A percentile compares a stretch with the other conserved stretches of the same genome.
Conservation (phyloP, 2,113 vertebrate genomes). For the Struthio camelus region DNA sequence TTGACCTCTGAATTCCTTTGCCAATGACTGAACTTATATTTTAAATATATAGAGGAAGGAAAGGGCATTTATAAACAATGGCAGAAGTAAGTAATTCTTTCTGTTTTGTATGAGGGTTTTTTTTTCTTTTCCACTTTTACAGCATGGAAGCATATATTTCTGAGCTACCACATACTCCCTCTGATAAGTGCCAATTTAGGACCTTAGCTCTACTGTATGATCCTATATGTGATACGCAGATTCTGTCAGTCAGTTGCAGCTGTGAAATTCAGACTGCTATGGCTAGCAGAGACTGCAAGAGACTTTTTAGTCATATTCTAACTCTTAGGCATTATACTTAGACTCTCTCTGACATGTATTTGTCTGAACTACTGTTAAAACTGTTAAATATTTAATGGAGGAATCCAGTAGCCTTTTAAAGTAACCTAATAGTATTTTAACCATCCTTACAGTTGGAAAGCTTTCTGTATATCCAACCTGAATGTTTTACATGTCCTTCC, state of each 20-base stretch:
- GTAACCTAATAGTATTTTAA: background rate
- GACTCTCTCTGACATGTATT: background rate
- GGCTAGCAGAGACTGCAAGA: background rate
- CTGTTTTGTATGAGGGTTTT: fast-evolving
- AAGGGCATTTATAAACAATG: background rate
- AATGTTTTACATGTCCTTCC: background rate
- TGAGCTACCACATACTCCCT: background rate
- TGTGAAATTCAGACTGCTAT: background rate
- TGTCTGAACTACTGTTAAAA: background rate
- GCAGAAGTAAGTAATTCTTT: background rate
- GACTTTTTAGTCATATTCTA: background rate
- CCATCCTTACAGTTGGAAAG: background rate
- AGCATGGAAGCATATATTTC: background rate
- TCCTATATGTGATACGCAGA: background rate
- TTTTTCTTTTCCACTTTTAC: background rate
- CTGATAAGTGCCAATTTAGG: fast-evolving
- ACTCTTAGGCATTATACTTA: background rate
- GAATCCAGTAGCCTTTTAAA: background rate
- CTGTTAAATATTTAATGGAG: background rate
- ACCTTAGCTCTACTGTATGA: background rate
- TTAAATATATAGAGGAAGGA: background rate
- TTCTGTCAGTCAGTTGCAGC: background rate
- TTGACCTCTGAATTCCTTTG: background rate
- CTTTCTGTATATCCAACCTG: background rate
- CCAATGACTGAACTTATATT: background rate